Percentiles rank a stretch among this genome's conserved stretches.
Evolutionary conservation across 2,888 invertebrate genomes (phyloP).

Genomic region (Nymphalis polychloros): DNA sequence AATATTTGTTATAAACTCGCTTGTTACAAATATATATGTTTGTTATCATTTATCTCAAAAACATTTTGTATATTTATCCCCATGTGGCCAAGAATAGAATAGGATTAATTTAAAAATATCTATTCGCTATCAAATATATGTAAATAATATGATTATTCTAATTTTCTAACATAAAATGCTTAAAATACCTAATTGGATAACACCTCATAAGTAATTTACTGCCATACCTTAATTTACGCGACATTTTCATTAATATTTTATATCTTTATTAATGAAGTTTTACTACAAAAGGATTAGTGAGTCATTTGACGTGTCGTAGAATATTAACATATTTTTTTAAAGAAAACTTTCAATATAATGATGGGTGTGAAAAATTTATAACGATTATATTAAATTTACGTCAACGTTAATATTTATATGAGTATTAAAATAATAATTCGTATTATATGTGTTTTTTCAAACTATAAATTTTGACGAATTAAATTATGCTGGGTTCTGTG

Average conservation of each 20-base stretch:
- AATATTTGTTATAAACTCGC: too few relatives aligned
- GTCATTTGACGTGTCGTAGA: conserved; percentile 21
- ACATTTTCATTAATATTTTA: conserved; percentile 21
- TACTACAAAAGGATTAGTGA: conserved; percentile 32
- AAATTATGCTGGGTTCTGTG: too few relatives aligned
- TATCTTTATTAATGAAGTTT: conserved; percentile 24
- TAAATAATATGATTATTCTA: conserved; percentile 21
- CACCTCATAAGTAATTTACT: conserved; percentile 15
- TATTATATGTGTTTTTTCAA: neutral
- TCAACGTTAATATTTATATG: neutral
- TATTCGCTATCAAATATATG: conserved; percentile 3
- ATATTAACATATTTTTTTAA: conserved; percentile 24
- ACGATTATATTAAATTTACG: conserved; percentile 1
- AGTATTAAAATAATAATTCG: neutral
- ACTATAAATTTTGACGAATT: too few relatives aligned
- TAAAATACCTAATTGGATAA: conserved; percentile 18
- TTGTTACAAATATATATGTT: neutral
- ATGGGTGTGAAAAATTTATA: conserved; percentile 28
- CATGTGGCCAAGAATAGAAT: too few relatives aligned
- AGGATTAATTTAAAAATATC: neutral
- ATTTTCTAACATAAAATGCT: conserved; percentile 7
- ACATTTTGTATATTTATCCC: too few relatives aligned
- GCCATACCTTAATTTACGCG: conserved; percentile 13
- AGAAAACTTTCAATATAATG: conserved; percentile 22
- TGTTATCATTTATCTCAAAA: too few relatives aligned